Conservation (phyloP, 1,140 invertebrate genomes). For the Lordiphosa clarofinis region DNA sequence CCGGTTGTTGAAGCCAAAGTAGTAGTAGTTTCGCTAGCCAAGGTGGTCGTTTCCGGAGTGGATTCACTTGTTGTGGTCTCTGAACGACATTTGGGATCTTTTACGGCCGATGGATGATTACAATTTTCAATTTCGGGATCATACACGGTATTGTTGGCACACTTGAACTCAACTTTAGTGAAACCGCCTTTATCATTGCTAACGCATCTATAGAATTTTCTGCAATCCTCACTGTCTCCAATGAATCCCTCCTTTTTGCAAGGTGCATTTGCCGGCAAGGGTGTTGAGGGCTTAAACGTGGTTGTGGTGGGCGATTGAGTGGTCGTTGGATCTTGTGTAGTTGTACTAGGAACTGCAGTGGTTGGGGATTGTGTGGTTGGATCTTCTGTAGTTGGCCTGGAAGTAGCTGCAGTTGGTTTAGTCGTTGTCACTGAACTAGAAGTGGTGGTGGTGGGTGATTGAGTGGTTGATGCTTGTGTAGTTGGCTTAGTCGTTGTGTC, state of each 20-base stretch:
- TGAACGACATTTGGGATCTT: conserved; percentile 33
- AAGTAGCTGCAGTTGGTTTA: background rate
- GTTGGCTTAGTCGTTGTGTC: conserved; percentile 18
- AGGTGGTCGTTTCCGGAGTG: conserved; percentile 2
- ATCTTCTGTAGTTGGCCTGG: conserved; percentile 2
- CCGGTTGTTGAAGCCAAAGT: background rate
- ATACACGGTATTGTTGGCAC: conserved; percentile 84
- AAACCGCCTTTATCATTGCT: conserved; percentile 81
- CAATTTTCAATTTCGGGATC: conserved; percentile 82
- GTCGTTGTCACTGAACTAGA: conserved; percentile 6
- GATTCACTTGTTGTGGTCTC: conserved; percentile 8
- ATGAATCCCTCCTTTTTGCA: conserved; percentile 82
- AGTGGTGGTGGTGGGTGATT: conserved; percentile 1
- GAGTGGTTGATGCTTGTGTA: conserved; percentile 3
- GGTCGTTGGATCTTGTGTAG: conserved; percentile 8
- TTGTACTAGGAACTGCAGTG: background rate
- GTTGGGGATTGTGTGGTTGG: no score
- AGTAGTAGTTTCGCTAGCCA: background rate
- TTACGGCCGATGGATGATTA: conserved; percentile 82
- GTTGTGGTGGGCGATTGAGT: conserved; percentile 21
- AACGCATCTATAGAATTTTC: conserved; percentile 85
- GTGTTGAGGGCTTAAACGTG: conserved; percentile 32
- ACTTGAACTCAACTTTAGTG: conserved; percentile 83
- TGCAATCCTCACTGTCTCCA: conserved; percentile 82
- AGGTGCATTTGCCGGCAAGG: conserved; percentile 26